These are phyloP conservation scores for Aethes cnicana DNA, from an alignment of 2,888 invertebrate genomes.

Conservation along the genomic window DNA sequence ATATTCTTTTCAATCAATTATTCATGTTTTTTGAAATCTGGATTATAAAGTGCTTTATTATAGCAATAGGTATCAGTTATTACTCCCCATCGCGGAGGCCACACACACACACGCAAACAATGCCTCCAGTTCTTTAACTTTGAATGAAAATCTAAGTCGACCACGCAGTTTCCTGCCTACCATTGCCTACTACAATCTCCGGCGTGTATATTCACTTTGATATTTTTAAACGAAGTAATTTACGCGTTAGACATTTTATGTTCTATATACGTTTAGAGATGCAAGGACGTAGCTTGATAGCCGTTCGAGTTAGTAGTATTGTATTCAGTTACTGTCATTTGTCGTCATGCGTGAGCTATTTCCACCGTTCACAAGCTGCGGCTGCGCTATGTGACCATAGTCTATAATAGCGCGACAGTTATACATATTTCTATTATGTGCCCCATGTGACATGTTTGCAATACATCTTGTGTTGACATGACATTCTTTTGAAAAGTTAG, in stretches of 20 bases:
- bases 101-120: no score
- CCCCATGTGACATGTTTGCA: neutral
- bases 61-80: no score
- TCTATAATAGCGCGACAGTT: constrained; percentile 9
- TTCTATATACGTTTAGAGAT: constrained; percentile 14
- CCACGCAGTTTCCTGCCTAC: no score
- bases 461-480: no score
- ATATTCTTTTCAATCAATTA: no score
- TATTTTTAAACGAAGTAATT: constrained; percentile 8
- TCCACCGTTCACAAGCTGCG: constrained; percentile 25
- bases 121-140: constrained; percentile 10
- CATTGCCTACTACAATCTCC: no score
- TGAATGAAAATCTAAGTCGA: constrained; percentile 5
- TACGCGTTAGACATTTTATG: constrained; percentile 2
- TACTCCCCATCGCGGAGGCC: no score
- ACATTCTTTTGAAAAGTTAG: no score
- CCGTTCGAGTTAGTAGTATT: constrained; percentile 12
- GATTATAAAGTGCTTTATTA: no score
- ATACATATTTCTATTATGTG: constrained; percentile 1
- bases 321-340: constrained; percentile 15
- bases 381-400: no score
- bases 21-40: no score
- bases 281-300: constrained; percentile 20
- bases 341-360: constrained; percentile 24
- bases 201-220: constrained; percentile 12